Conservation (phyloP, 2,797 vertebrate species). For the Bradypus variegatus region DNA sequence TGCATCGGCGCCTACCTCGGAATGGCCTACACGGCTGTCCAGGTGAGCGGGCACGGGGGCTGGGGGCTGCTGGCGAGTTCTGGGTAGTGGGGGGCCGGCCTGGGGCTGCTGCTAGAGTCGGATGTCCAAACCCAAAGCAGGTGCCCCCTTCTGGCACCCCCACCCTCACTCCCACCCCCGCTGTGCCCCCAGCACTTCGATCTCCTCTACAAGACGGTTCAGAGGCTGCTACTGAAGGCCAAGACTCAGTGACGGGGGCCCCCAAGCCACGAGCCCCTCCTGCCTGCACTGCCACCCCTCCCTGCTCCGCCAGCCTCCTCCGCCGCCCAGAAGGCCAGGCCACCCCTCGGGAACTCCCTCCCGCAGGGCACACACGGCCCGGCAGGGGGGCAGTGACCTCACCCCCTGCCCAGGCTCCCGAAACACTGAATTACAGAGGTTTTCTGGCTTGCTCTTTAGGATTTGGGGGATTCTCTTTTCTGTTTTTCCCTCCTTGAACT, state of each 20-base stretch:
- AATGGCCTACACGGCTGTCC: slow-evolving; percentile 90
- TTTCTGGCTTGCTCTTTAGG: background rate
- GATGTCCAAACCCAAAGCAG: background rate
- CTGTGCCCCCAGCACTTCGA: slow-evolving; percentile 84
- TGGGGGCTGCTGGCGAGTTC: background rate
- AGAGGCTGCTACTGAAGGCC: slow-evolving; percentile 86
- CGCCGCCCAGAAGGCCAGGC: too few species aligned
- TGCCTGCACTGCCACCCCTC: background rate
- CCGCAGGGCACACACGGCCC: too few species aligned
- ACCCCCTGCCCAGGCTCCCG: too few species aligned
- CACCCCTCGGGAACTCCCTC: too few species aligned
- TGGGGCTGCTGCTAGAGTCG: background rate
- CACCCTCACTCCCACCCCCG: background rate
- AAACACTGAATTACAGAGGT: background rate
- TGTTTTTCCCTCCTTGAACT: background rate
- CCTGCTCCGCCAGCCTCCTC: background rate
- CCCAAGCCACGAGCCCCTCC: slow-evolving; percentile 17
- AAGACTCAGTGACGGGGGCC: slow-evolving; percentile 82
- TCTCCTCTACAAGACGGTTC: slow-evolving; percentile 86
- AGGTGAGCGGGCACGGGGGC: slow-evolving; percentile 75
- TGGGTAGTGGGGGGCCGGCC: accelerated
- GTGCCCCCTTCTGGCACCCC: background rate
- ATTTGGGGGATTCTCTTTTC: background rate
- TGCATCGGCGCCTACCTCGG: slow-evolving; percentile 96
- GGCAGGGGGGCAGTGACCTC: too few species aligned